Base-by-base conservation (phyloP, 23 tunicate species). In the Trididemnum miniatum region DNA sequence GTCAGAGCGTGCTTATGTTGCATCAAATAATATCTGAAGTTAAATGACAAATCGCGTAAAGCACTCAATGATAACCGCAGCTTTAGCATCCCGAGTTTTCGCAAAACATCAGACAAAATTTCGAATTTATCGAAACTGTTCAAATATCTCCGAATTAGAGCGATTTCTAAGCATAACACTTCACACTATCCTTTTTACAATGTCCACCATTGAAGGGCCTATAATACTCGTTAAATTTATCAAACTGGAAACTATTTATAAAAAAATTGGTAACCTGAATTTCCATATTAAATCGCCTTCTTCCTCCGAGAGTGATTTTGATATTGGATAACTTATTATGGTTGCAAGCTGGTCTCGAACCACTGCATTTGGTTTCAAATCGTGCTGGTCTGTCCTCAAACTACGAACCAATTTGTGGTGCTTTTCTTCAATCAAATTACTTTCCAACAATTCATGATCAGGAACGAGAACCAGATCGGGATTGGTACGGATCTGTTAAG, bases 281-380 rank as follows among this genome's bases (percentile, higher is more conserved):
- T 88, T 93, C 92, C 93, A 93, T 9, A 93, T 65, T 31, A 93
- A 65, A 57, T 93, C 98, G 51, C 84, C 93, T 80, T 93, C 98
- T 75, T 93, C 98, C 36, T 94, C 88, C 9, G 87, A 65, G 23
- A 93, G 73, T 51, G 80, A 82, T 67, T 88, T 93, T 1, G 98
- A 88, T 0, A 85, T 82, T 5, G 98, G 98, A 52, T 93, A 93
- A 31, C 66, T 81, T 32, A 93, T 63, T 20, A 93, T 93, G 34
- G 76, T 28, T 2, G 85, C 80, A 3, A 93, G 87, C 57, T 88
- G 89, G 62, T 93, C 98, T 2, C 98, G 83, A 20, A 90, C 82
- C 27, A 54, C 84, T 28, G 99, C 99, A 57, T 91, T 88, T 66
- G 99, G 92, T 74, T 96, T 96, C 84, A 91, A 62, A 54, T 96